phyloP scores from a whole-genome alignment of 2,797 vertebrate genomes.

The Argyrosomus regius region DNA sequence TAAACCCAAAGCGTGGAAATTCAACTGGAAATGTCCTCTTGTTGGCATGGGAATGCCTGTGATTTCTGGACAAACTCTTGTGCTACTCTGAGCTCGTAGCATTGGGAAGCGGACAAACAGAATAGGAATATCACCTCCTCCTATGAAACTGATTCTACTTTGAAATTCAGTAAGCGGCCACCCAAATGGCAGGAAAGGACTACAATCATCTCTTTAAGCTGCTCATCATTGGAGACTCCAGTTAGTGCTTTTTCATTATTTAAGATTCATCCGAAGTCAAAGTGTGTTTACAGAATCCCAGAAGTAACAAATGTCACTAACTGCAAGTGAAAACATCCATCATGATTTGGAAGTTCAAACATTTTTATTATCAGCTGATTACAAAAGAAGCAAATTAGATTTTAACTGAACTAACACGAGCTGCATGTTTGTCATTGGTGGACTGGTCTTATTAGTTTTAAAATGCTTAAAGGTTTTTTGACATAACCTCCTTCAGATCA shows the following conservation, averaged over 20 bases:
- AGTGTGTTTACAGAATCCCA: neutral
- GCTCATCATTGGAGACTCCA: conserved; percentile 91
- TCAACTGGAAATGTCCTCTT: conserved; percentile 51
- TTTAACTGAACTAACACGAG: neutral
- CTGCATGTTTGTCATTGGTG: neutral
- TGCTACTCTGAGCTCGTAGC: conserved; percentile 48
- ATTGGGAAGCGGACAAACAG: neutral
- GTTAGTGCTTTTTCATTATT: conserved; percentile 78
- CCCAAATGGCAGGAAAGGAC: conserved; percentile 88
- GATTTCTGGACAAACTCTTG: conserved; percentile 31
- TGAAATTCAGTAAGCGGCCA: conserved; percentile 17
- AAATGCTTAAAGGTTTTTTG: too few relatives aligned
- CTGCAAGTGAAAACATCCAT: too few relatives aligned
- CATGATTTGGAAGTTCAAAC: too few relatives aligned
- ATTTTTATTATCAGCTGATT: too few relatives aligned
- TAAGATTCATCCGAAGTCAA: neutral
- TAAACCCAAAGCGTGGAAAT: neutral
- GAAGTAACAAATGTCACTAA: neutral
- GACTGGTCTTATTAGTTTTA: neutral
- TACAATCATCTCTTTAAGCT: conserved; percentile 91
- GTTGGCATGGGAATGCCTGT: conserved; percentile 5
- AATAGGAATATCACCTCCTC: conserved; percentile 25
- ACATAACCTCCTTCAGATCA: too few relatives aligned
- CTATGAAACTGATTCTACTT: conserved; percentile 58
- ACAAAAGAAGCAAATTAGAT: neutral